Base-by-base conservation (phyloP, 2,797 vertebrate species). In the Pampus argenteus region DNA sequence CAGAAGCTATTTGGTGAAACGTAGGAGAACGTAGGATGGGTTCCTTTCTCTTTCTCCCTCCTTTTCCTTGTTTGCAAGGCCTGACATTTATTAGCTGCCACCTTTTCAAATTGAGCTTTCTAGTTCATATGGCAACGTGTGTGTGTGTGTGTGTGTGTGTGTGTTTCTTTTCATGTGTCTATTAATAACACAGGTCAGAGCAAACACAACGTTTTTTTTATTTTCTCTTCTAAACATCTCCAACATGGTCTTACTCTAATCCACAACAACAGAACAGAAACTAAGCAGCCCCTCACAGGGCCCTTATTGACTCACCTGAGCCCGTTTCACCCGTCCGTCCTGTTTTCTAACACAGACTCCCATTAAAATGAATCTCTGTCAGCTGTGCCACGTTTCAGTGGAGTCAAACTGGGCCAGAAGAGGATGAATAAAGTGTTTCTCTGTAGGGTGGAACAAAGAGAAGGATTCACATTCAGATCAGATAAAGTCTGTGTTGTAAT, bases 151-250 rank as follows among this genome's bases (percentile, higher is more conserved):
- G 20, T 34, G 28, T 52, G 42, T 36, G 20, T 36, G 29, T 54
- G 42, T 55, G 55, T 6, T 42, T 17, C 40, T 42, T 18, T 17
- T 3, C 6, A 17, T 57, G 36, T 65, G 6, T 67, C 22, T 59
- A 40, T 54, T 60, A 74, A 75, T 28, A 8, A 55, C 58, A n/a
- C 60, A 56, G 56, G 26, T 72, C 0, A 66, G 49, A 64, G 40
- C 59, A 63, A 71, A 78, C 38, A 75, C 64, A 68, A 52, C n/a
- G 70, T 45, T 52, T 63, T 76, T 76, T 85, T 60, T 28, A 66
- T 72, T 68, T 59, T 25, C 31, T 22, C 28, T 23, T 2, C 61
- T 69, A 71, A 79, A 68, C 69, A 56, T 62, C 66, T 56, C 54
- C 42, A 6, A 1, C 3, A 25, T 51, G 66, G 56, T 13, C 48